Conservation (phyloP, 2,113 vertebrate species). For the Scophthalmus maximus region DNA sequence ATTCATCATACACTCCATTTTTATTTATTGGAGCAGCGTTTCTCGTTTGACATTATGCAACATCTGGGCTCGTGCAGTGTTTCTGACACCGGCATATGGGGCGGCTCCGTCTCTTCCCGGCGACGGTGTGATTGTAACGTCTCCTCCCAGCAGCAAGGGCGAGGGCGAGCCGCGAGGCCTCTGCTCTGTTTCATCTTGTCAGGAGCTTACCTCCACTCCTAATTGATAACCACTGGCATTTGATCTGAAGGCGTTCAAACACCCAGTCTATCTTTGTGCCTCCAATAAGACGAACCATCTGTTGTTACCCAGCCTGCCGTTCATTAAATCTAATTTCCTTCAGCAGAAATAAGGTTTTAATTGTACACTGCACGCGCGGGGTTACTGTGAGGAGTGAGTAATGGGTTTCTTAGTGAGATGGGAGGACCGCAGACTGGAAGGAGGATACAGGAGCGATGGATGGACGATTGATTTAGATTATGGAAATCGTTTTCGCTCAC, state of each 20-base stretch:
- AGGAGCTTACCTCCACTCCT: conserved; percentile 72
- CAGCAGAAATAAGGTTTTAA: conserved; percentile 80
- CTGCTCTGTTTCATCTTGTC: conserved; percentile 66
- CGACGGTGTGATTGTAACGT: conserved; percentile 25
- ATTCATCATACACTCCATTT: conserved; percentile 20
- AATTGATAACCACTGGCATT: conserved; percentile 83
- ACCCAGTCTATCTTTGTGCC: conserved; percentile 79
- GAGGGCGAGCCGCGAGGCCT: conserved; percentile 49
- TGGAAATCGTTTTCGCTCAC: conserved; percentile 44
- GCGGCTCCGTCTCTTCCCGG: conserved; percentile 14
- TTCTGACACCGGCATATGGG: conserved; percentile 57
- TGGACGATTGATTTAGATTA: conserved; percentile 64
- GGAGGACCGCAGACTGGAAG: conserved; percentile 56
- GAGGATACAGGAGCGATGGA: conserved; percentile 36
- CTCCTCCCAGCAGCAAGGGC: conserved; percentile 56
- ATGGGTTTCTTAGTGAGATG: conserved; percentile 67
- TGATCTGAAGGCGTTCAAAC: conserved; percentile 84
- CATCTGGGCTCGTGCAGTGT: conserved; percentile 57
- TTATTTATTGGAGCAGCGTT: conserved; percentile 25
- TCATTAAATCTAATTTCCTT: conserved; percentile 83
- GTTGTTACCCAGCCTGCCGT: conserved; percentile 76
- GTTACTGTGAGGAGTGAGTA: conserved; percentile 63
- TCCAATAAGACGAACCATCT: conserved; percentile 83
- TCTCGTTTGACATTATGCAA: conserved; percentile 53
- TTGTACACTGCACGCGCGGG: conserved; percentile 66